Base-by-base conservation (phyloP, 1,140 invertebrate species). In the Acyrthosiphon pisum region DNA sequence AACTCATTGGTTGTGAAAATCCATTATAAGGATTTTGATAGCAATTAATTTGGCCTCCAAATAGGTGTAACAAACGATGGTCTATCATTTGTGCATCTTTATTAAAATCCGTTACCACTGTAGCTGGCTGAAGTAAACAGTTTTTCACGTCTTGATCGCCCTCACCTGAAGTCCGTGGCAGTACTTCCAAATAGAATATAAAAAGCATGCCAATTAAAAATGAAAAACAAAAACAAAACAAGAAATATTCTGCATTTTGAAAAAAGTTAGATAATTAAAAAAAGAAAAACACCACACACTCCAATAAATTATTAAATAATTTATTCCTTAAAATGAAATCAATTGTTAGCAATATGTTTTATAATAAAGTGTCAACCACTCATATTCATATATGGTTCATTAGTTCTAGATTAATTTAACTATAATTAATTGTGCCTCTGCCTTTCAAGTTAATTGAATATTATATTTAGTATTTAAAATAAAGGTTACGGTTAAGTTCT, bases 131-230 rank as follows among this genome's bases (percentile, higher is more conserved):
- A 93, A 86, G 91, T 93, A 93, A 50, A 84, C 48, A 41, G 50
- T 93, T 83, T 86, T 93, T 93, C 81, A 83, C 35, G 60, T 86
- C 91, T 93, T 93, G 91, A 86, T 93, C 48, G 91, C 91, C 91
- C 91, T 93, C 91, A 93, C 91, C 91, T 93, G 91, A 93, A 84
- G 91, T 93, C 91, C 91, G 91, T 93, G 91, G 91, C 48, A 93
- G 48, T 93, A 93, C 91, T 93, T 93, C 48, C 91, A 93, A 93
- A 93, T 93, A 93, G 91, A 93, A 93, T 93, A 93, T 93, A 93
- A 93, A 93, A 93, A 93, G 76, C 91, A 93, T 93, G 91, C 91
- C 81, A 86, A 93, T 93, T 93, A 93, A 93, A 92, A 93, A 93
- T 93, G 91, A 93, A 93, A 93, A 93, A 84, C 44, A 92, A 92